Evolutionary conservation across 2,797 vertebrate species (phyloP), one percentile per base, ranked within the genome.

Genomic region (Gorsachius magnificus): DNA sequence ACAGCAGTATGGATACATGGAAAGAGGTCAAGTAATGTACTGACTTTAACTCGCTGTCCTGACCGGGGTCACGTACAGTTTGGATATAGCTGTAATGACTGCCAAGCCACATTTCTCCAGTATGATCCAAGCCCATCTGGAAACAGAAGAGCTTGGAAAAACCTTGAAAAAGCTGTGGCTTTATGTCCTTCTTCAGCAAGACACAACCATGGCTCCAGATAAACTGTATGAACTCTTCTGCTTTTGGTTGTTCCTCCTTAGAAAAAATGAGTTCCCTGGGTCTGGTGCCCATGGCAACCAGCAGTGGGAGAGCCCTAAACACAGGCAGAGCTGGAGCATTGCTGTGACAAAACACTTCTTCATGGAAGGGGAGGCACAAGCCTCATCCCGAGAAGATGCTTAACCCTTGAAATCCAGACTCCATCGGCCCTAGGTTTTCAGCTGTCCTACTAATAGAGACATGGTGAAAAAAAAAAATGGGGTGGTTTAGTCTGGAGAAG

Each of bases 281-380:
- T 33, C 31, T 33, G 45, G 19, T 0, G 2, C 5, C 33, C 1
- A 1, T 9, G 11, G 38, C 12, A 53, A 31, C 13, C 56, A 63
- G 54, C 10, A 53, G 31, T 0, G 0, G 11, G 28, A 12, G 41
- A 86, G 20, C 20, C 13, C 21, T 78, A 60, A 28, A 33, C 5
- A 7, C 8, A 29, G 36, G 13, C 15, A 15, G 24, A 70, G 41
- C 20, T 63, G n/a, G 13, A 65, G 10, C 11, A 33, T 0, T 50
- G 11, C 24, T 58, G 7, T 29, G 25, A 71, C 16, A 46, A 81
- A 85, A 68, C 1, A 1, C 5, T 46, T 54, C 29, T 78, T 50
- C 24, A 6, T 24, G 53, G 45, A 90, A 56, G 2, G 10, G 35
- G 33, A 63, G 22, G 36, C 48, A 70, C 10, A 16, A 48, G 5